Evolutionary conservation across 2,888 invertebrate species (phyloP).

Genomic region (Linnaemya tessellans): DNA sequence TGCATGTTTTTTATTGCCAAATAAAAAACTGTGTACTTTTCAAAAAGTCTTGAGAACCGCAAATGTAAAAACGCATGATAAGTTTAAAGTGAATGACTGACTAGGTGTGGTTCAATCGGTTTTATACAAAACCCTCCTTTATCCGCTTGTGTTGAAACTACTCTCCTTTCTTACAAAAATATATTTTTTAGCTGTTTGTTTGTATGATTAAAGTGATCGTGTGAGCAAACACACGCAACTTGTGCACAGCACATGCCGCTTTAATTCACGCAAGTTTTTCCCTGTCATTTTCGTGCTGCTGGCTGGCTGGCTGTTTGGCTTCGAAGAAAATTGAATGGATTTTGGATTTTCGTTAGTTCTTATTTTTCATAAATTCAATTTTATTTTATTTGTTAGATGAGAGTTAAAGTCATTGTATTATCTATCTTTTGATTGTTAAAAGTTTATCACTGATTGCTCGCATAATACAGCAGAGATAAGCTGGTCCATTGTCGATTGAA

Average conservation of each 20-base stretch:
- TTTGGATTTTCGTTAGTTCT: slow-evolving; percentile 30
- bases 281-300: background rate
- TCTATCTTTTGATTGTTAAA: slow-evolving; percentile 65
- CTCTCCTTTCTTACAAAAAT: slow-evolving; percentile 1
- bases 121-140: background rate
- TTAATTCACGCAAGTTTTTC: slow-evolving; percentile 65
- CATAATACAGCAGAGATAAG: slow-evolving; percentile 45
- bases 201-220: slow-evolving; percentile 68
- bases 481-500: slow-evolving; percentile 3
- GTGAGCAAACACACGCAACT: slow-evolving; percentile 73
- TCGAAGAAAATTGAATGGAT: slow-evolving; percentile 48
- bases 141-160: background rate
- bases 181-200: slow-evolving; percentile 33
- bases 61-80: slow-evolving; percentile 64
- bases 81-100: slow-evolving; percentile 66
- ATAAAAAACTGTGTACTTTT: slow-evolving; percentile 20
- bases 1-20: slow-evolving; percentile 9
- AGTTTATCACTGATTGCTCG: slow-evolving; percentile 66
- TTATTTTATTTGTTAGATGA: slow-evolving; percentile 59
- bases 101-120: slow-evolving; percentile 68
- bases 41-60: slow-evolving; percentile 54
- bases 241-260: slow-evolving; percentile 72
- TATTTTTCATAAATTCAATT: slow-evolving; percentile 12
- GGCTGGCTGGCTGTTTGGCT: slow-evolving; percentile 1
- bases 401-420: slow-evolving; percentile 59